These are phyloP conservation scores for Leuctra nigra DNA, from an alignment of 2,888 invertebrate species.

Conservation along the genomic window DNA sequence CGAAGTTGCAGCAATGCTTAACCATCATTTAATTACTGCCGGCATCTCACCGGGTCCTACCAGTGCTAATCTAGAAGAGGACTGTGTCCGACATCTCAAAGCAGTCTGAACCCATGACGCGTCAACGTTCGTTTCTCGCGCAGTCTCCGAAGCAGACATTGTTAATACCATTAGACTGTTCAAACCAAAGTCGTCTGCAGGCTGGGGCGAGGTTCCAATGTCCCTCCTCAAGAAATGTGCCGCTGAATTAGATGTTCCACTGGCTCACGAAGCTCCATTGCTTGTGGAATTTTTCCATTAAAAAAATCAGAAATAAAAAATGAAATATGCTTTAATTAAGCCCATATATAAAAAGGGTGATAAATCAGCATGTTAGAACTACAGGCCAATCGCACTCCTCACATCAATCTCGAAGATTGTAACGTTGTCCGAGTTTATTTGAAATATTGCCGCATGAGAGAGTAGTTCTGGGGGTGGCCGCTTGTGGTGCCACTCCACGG, in stretches of 20 bases:
- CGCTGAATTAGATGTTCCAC: neutral
- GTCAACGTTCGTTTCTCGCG: neutral
- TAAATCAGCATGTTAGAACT: neutral
- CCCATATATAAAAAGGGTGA: neutral
- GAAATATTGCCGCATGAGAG: too few relatives aligned
- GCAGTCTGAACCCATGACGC: neutral
- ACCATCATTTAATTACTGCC: neutral
- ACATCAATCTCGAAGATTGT: neutral
- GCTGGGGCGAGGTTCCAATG: neutral
- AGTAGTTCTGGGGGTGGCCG: too few relatives aligned
- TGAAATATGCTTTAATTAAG: neutral
- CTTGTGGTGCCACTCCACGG: too few relatives aligned
- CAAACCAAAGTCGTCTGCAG: neutral
- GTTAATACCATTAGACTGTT: neutral
- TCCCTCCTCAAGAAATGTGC: neutral
- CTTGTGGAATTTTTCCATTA: neutral
- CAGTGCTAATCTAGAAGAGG: neutral
- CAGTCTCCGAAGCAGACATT: neutral
- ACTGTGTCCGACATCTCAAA: neutral
- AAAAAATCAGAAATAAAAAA: too few relatives aligned
- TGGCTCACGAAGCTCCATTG: neutral
- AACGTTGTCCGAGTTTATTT: too few relatives aligned
- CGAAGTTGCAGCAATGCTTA: neutral
- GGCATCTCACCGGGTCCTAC: neutral
- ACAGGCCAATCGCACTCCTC: neutral